Evolutionary conservation across 1,140 invertebrate species (phyloP), one percentile per base, ranked within the genome.

Genomic region (Trichoplusia ni): DNA sequence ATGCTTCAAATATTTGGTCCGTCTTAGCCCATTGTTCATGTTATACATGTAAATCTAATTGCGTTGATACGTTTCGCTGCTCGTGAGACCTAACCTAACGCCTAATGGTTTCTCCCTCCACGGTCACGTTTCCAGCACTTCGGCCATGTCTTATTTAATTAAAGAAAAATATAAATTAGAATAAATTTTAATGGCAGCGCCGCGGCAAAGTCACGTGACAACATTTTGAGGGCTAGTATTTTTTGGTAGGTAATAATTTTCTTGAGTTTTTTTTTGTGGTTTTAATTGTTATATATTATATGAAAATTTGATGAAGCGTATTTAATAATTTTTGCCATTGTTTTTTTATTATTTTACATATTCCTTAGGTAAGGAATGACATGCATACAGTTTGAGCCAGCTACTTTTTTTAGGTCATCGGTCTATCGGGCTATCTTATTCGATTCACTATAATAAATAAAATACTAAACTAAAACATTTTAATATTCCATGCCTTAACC

Each of bases 111-210:
- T 63, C 62, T 29, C 53, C 64, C 44, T 64, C 58, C 29, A 46
- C 33, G 64, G 73, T 73, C 70, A 78, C 73, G 75, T 71, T 64
- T 67, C 62, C 58, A 67, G 40, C 64, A 73, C 71, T 69, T 77
- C 71, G 58, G 54, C 61, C 64, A 66, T 67, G 66, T 75, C 70
- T 78, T 73, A 78, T 78, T 75, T 78, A 78, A 78, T 78, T 75
- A 78, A 78, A 78, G 73, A 75, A 75, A 75, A 78, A 78, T 78
- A 78, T 75, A 78, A 73, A 75, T 78, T 78, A 73, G 53, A 71
- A 75, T 73, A 73, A 75, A 75, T 75, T 75, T 78, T 68, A 58
- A 69, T 61, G 46, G 42, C 42, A 21, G 47, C 13, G 29, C 35
- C 13, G 13, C 35, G 27, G 18, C 11, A 25, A 4, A 13, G 29